Conservation (phyloP, 2,888 invertebrate species). For the Auanema sp. region DNA sequence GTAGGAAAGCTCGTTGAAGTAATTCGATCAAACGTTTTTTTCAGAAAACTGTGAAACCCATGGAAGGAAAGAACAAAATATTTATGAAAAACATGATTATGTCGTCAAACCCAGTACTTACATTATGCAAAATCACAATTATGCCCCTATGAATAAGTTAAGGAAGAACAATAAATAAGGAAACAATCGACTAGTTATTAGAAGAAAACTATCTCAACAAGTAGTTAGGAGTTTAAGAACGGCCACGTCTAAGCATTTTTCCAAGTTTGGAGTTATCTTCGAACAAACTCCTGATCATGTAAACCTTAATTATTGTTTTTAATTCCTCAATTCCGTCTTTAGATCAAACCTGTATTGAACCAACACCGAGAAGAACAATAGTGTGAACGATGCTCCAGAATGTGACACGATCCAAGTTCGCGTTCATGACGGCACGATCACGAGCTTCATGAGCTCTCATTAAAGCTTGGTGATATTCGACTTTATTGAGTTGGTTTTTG, state of each 20-base stretch:
- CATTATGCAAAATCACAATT: no score
- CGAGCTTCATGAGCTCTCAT: conserved; percentile 78
- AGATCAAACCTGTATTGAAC: conserved; percentile 69
- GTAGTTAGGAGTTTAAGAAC: no score
- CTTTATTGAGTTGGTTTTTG: conserved; percentile 55
- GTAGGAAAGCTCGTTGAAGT: no score
- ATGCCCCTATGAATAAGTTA: no score
- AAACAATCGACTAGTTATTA: no score
- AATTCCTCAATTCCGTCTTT: not conserved
- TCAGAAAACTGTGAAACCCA: no score
- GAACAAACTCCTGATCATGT: conserved; percentile 80
- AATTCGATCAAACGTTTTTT: no score
- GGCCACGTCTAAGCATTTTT: conserved; percentile 33
- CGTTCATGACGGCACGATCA: conserved; percentile 80
- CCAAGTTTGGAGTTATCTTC: conserved; percentile 70
- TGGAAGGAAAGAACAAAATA: no score
- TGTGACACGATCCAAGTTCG: conserved; percentile 80
- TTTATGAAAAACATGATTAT: no score
- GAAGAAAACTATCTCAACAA: no score
- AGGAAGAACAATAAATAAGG: no score
- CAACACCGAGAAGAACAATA: conserved; percentile 76
- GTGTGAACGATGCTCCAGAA: conserved; percentile 79
- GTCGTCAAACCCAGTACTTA: no score
- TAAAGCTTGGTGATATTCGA: conserved; percentile 48
- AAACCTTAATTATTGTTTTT: conserved; percentile 69